These are phyloP conservation scores for Dicranocentrus wangi DNA, from an alignment of 2,888 invertebrate species.

Conservation along the genomic window DNA sequence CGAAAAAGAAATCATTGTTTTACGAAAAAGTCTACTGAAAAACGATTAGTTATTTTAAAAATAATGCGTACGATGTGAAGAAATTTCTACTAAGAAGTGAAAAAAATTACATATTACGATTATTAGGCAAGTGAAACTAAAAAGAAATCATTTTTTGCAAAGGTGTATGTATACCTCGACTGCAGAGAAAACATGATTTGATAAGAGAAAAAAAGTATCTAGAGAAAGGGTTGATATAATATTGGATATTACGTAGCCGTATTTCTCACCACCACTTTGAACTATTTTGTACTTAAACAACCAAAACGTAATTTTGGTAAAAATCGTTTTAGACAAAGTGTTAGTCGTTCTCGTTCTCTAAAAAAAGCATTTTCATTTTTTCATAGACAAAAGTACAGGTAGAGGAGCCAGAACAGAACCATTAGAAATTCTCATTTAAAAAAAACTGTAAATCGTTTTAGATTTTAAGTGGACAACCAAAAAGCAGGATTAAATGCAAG, in stretches of 20 bases:
- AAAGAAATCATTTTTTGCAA: background rate
- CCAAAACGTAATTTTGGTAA: background rate
- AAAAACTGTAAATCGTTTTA: background rate
- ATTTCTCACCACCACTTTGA: slow-evolving; percentile 21
- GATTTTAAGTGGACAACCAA: background rate
- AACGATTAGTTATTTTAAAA: slow-evolving; percentile 1
- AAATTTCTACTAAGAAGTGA: slow-evolving; percentile 14
- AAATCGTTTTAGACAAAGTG: slow-evolving; percentile 6
- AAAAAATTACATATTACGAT: background rate
- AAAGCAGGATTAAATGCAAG: slow-evolving; percentile 9
- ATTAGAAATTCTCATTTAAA: slow-evolving; percentile 5
- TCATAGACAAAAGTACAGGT: background rate
- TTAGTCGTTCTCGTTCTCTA: background rate
- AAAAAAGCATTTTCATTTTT: background rate
- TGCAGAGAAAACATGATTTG: slow-evolving; percentile 32
- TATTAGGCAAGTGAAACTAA: slow-evolving; percentile 6
- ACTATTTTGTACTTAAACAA: slow-evolving; percentile 47
- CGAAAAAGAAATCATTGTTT: slow-evolving; percentile 9
- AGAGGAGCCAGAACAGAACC: slow-evolving; percentile 1
- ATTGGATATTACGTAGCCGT: slow-evolving; percentile 31
- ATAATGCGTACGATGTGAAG: background rate
- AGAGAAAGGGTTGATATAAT: background rate
- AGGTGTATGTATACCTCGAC: slow-evolving; percentile 23
- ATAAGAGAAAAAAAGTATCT: slow-evolving; percentile 5
- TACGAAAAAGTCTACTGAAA: background rate